Evolutionary conservation across 2,797 vertebrate genomes (phyloP), one percentile per base, ranked within the genome.

Genomic region (Sebastes vulpes): DNA sequence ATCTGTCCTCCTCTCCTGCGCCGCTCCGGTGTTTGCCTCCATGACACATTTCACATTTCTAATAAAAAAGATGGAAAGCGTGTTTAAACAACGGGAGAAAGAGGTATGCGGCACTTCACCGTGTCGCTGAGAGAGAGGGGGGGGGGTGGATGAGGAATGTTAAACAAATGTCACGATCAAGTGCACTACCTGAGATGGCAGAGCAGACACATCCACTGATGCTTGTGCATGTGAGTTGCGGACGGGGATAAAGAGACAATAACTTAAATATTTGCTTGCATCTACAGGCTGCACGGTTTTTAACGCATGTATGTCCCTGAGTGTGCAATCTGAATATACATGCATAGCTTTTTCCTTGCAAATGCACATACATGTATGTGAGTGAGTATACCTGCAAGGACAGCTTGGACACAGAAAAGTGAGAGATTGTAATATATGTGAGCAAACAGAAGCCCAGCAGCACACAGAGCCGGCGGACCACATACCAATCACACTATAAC

Each of bases 101-200:
- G 78, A 83, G 75, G 82, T 79, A 65, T 69, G 80, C 18, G 4
- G 75, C 78, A 83, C 89, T 86, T 86, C 82, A 79, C 72, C 18
- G 16, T 77, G 87, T 90, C 73, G 64, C 79, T 31, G 72, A 73
- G 75, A 79, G 77, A 79, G 26, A 42, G 4, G 25, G 25, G 42
- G 68, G 52, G 68, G 58, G 52, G 68, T 54, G 63, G 71, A 66
- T 67, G 84, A 79, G 75, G 85, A 82, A 90, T 84, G 89, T 92
- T 92, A 88, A 94, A 93, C 84, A 94, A 93, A 93, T 94, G 91
- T 94, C 94, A 94, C 77, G 77, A 91, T 93, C 81, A 91, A 92
- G 86, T 82, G 87, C 59, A 65, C 54, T 77, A 86, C 82, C 84
- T 89, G 84, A 80, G 72, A 85, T 66, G 69, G 85, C 77, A 82